These are phyloP conservation scores for Panzeria rudis DNA, from an alignment of 2,888 invertebrate genomes.

Conservation along the genomic window DNA sequence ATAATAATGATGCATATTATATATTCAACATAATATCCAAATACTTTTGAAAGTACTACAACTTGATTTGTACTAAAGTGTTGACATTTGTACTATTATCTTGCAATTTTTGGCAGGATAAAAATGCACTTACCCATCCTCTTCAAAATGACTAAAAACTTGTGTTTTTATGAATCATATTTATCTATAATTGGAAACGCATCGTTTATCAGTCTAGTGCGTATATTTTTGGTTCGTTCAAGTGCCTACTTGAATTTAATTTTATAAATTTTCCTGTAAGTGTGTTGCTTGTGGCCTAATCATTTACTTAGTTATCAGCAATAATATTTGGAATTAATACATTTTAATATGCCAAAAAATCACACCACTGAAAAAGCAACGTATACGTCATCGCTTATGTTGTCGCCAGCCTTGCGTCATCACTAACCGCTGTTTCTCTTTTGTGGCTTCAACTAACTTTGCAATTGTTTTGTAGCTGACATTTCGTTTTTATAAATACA, in stretches of 20 bases:
- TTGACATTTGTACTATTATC: neutral
- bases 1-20: neutral
- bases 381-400: neutral
- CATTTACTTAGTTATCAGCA: constrained; percentile 40
- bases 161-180: neutral
- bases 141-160: neutral
- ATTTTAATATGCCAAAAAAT: neutral
- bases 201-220: constrained; percentile 1
- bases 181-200: neutral
- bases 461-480: neutral
- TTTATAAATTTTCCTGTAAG: constrained; percentile 3
- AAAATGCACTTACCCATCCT: neutral
- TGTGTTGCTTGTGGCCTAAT: constrained; percentile 26
- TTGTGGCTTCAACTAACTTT: neutral
- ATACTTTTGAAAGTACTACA: neutral
- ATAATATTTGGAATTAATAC: constrained; percentile 39
- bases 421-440: too few species aligned
- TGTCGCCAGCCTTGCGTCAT: neutral
- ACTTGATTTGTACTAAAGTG: neutral
- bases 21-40: neutral
- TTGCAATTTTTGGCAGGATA: neutral
- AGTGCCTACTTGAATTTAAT: constrained; percentile 58
- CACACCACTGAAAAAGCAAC: neutral
- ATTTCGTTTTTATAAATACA: too few species aligned
- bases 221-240: constrained; percentile 6